phyloP scores from a whole-genome alignment of 2,797 vertebrate genomes.

The Crocodylus rhombifer region DNA sequence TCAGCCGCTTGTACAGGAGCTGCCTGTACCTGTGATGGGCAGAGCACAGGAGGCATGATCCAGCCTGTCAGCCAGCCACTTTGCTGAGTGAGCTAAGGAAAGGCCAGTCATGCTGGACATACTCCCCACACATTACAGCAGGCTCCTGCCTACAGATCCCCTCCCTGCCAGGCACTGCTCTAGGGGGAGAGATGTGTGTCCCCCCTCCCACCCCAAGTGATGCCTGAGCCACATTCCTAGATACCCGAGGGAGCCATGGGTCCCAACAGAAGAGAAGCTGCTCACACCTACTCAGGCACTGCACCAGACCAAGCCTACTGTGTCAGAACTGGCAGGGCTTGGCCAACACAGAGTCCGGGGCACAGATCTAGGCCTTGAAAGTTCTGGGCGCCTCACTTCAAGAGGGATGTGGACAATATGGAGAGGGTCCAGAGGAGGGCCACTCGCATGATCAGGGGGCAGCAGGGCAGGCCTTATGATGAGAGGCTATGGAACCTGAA shows the following conservation, averaged over 20 bases:
- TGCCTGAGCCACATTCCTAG: neutral
- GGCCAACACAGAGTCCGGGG: neutral
- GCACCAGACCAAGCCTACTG: neutral
- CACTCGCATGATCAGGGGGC: no score
- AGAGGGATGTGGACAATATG: no score
- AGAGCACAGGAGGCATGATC: neutral
- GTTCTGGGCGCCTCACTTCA: no score
- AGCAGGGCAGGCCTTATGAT: no score
- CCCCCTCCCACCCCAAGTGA: neutral
- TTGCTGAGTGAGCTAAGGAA: neutral
- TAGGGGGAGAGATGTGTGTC: neutral
- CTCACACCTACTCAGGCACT: neutral
- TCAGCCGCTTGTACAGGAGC: neutral
- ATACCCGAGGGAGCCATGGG: neutral
- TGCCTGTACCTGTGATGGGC: neutral
- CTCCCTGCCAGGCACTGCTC: neutral
- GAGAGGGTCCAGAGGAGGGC: no score
- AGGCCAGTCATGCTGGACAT: rapidly evolving
- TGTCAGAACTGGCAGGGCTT: neutral
- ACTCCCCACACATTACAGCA: neutral
- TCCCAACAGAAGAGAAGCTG: conserved; percentile 20
- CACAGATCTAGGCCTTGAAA: no score
- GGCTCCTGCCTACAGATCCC: rapidly evolving
- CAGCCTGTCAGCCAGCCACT: neutral
- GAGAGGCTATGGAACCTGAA: no score